A percentile compares a stretch with the other conserved stretches of the same genome.
Conservation (phyloP, 2,797 vertebrate species). For the Danio tinwini region DNA sequence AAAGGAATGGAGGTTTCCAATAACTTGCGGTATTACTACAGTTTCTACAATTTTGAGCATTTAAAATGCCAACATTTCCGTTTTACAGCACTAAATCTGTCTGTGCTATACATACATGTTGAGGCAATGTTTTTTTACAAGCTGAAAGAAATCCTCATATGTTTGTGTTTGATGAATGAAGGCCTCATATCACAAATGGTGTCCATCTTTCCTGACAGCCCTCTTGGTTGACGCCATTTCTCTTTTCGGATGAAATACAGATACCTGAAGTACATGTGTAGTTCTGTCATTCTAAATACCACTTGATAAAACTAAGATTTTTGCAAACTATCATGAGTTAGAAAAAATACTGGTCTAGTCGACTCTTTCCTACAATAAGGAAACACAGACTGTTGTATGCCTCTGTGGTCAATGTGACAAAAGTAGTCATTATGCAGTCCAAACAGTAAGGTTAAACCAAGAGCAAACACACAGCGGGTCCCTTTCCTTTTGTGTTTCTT, state of each 20-base stretch:
- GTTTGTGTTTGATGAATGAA: constrained; percentile 54
- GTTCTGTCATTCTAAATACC: constrained; percentile 43
- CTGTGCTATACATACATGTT: constrained; percentile 42
- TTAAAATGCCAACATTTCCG: constrained; percentile 33
- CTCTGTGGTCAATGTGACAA: constrained; percentile 39
- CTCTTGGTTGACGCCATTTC: constrained; percentile 35
- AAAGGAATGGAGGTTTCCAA: constrained; percentile 19
- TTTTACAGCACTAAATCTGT: constrained; percentile 45
- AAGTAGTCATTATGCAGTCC: constrained; percentile 57
- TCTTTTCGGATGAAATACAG: constrained; percentile 46
- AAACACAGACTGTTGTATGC: constrained; percentile 35
- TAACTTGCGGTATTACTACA: constrained; percentile 22
- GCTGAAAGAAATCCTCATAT: constrained; percentile 39
- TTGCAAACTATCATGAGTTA: constrained; percentile 18
- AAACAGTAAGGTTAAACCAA: constrained; percentile 54
- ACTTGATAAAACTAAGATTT: constrained; percentile 42
- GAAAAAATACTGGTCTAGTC: constrained; percentile 42
- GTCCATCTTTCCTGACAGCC: constrained; percentile 14
- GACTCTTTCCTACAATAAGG: constrained; percentile 42
- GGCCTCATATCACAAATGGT: constrained; percentile 55
- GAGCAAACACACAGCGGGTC: constrained; percentile 42
- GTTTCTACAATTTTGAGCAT: constrained; percentile 38
- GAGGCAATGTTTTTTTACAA: constrained; percentile 47
- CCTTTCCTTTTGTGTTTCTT: constrained; percentile 24
- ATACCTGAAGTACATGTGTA: constrained; percentile 59